Base-by-base conservation (phyloP, 2,797 vertebrate genomes). In the Poecile montanus region DNA sequence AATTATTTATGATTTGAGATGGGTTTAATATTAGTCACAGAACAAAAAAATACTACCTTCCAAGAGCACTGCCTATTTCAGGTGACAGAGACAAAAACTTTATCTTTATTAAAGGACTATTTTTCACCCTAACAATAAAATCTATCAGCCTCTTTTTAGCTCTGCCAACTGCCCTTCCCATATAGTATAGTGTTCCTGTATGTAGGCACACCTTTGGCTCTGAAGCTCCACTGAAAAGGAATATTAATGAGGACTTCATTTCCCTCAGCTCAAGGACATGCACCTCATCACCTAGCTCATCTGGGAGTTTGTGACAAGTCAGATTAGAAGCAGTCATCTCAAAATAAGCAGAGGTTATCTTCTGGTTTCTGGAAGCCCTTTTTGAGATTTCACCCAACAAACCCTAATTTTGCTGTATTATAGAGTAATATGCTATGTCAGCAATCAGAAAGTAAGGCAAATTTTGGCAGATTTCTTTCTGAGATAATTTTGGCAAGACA, bases 1-100 rank as follows among this genome's bases (percentile, higher is more conserved):
- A 75, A 89, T 84, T 90, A 90, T 80, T 88, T 85, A 73, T 86
- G 34, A 75, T 91, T 89, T 89, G 17, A 34, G 38, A 75, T 36
- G 6, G 7, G 6, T 56, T 78, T 66, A 72, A 68, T 86, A 60
- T n/a, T 78, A 86, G 71, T 75, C n/a, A 48, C 67, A 86, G 77
- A 70, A 83, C 23, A 67, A 56, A 79, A 72, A 88, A 92, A 77
- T n/a, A 40, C 3, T 88, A 21, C 70, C 15, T 93, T 86, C 47
- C 32, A 75, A 61, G 45, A 58, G 51, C 29, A 70, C 29, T 81
- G 18, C 16, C 26, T 73, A 36, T 82, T 89, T 26, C 29, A 66
- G 29, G n/a, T 70, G 17, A 40, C 23, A 38, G 62, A 91, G 36
- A 75, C 32, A 66, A 93, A 93, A 91, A 10, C 11, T 54, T 73